Percentiles rank a stretch among this genome's conserved stretches.
These are phyloP conservation scores for Xylocampa areola DNA, from an alignment of 2,888 invertebrate genomes.

Conservation along the genomic window DNA sequence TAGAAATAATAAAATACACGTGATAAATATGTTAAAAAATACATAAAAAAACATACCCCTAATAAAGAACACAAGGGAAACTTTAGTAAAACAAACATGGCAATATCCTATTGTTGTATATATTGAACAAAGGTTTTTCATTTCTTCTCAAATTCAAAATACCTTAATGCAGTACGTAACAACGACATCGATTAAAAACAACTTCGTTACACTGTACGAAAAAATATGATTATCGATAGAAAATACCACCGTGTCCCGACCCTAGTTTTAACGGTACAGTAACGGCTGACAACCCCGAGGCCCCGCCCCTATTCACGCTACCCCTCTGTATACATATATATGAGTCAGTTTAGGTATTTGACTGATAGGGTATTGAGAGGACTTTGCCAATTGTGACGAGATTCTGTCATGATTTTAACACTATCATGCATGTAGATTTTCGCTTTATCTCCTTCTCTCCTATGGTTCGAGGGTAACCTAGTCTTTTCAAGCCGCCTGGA, in stretches of 20 bases:
- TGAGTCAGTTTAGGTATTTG: slow-evolving; percentile 49
- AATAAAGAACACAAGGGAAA: no score
- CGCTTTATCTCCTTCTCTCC: no score
- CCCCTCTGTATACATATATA: slow-evolving; percentile 36
- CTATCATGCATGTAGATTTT: neutral
- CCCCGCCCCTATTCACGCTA: slow-evolving; percentile 71
- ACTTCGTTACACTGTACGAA: neutral
- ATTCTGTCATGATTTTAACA: neutral
- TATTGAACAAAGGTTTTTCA: no score
- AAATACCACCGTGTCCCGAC: slow-evolving; percentile 55
- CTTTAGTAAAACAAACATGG: no score
- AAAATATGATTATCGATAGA: slow-evolving; percentile 33
- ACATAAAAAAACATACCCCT: no score
- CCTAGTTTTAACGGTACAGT: slow-evolving; percentile 76
- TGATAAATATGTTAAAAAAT: no score
- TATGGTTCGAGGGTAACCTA: no score
- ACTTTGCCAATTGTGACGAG: slow-evolving; percentile 6
- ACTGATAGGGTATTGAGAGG: neutral
- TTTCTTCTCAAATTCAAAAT: no score
- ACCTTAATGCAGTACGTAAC: no score
- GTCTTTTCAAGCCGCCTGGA: no score
- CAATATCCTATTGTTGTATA: no score
- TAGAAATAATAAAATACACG: no score
- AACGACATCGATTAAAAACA: neutral
- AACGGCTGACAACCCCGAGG: slow-evolving; percentile 76